Evolutionary conservation across 1,140 invertebrate species (phyloP), one percentile per base, ranked within the genome.

Genomic region (Zaprionus lachaisei): DNA sequence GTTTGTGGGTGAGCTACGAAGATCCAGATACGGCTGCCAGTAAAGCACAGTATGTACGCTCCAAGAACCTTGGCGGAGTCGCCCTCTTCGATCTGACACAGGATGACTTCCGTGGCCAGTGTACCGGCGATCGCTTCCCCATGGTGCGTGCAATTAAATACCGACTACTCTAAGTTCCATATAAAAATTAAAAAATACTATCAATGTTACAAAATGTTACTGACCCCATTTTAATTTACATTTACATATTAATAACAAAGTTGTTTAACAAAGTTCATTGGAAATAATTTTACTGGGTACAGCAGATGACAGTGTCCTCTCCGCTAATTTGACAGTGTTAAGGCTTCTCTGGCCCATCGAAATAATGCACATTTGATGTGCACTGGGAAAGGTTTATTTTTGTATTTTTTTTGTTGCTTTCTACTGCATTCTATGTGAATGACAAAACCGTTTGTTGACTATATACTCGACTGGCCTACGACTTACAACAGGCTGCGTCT

Each of bases 1-100:
- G 97, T 17, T 94, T 98, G 56, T 99, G 98, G 98, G 96, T 98
- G 0, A 96, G 96, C 56, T 99, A 97, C 87, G 98, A 99, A 79
- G 97, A 99, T 92, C 95, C 96, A 0, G 96, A 97, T 66, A 98
- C 97, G 1, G 96, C 97, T 22, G 95, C 95, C 31, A 95, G 96
- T 69, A 99, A 99, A 89, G 96, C 97, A 0, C 91, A 94, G 2
- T 98, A 96, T 89, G 96, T 95, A 5, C 93, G 95, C 72, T 94
- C 94, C 2, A 96, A 96, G 89, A 95, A 95, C 49, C 94, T 97
- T 3, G 97, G 97, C 20, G 97, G 97, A 28, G 94, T 97, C 2
- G 97, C 97, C 4, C 93, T 98, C 11, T 95, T 95, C 67, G 97
- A 98, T 79, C 83, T 98, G 1, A 96, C 96, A 1, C 93, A 96